Base-by-base conservation (phyloP, 1,140 invertebrate species). In the Ceratina calcarata region DNA sequence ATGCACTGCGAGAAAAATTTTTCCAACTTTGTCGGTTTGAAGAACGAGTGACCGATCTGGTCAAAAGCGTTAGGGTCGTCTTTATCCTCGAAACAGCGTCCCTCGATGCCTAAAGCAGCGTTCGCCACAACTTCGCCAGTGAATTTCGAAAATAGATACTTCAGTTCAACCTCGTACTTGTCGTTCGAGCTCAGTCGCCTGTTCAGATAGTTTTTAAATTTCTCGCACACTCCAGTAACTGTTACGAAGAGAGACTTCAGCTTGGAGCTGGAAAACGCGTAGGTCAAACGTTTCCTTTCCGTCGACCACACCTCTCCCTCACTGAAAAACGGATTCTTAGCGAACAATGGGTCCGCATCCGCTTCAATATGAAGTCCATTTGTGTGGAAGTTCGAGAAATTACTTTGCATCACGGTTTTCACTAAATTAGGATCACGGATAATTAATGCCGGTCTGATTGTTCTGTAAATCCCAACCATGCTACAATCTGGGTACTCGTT, bases 91-190 rank as follows among this genome's bases (percentile, higher is more conserved):
- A 89, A 90, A 55, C 82, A 82, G 22, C 74, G 27, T 1, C 85
- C 87, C 18, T 90, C 82, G 10, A 94, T 86, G 7, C 93, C 94
- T 78, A 94, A 89, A 0, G 92, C 94, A 18, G 91, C 91, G 66
- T 89, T 92, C 4, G 93, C 91, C 7, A 94, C 91, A n/a, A 93
- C 91, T 57, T 94, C 94, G 0, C 91, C 91, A 1, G 94, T 94
- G 65, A 90, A 94, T 74, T 91, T 90, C 2, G 89, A 68, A 13
- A 90, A 91, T 0, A 91, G 20, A 27, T 91, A 72, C 79, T 92
- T 92, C 6, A 87, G 49, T 32, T 93, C 89, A 1, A 84, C 20
- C n/a, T 90, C 87, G 62, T 78, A 64, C 16, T 68, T 61, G 66
- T 55, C 0, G 3, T 24, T 64, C n/a, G 70, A 32, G 1, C 68